Evolutionary conservation across 1,140 invertebrate species (phyloP).

Genomic region (Magallana gigas): DNA sequence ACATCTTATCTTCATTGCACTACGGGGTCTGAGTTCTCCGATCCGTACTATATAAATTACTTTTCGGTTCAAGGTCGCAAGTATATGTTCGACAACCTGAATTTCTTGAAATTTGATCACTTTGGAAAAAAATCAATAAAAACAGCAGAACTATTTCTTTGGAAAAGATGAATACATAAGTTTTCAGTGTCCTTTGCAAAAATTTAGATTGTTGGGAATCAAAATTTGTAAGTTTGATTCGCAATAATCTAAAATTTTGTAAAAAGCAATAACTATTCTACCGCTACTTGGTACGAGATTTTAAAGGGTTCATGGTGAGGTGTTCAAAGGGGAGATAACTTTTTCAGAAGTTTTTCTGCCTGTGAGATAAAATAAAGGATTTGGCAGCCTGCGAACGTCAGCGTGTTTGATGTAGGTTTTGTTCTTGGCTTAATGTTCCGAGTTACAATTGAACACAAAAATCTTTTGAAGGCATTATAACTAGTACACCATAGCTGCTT

Average conservation of each 20-base stretch:
- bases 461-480: neutral
- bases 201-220: too few species aligned
- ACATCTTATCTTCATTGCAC: slow-evolving; percentile 13
- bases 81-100: neutral
- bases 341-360: neutral
- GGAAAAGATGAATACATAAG: neutral
- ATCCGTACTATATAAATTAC: slow-evolving; percentile 14
- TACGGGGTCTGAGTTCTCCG: neutral
- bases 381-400: neutral
- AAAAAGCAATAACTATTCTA: too few species aligned
- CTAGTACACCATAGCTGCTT: neutral
- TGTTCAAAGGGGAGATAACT: neutral
- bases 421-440: slow-evolving; percentile 10
- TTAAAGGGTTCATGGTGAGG: neutral
- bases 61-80: slow-evolving; percentile 28
- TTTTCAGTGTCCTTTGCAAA: too few species aligned
- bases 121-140: neutral
- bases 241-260: too few species aligned
- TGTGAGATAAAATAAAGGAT: neutral
- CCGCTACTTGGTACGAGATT: neutral
- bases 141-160: neutral
- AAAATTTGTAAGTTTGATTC: too few species aligned
- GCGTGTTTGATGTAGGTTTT: slow-evolving; percentile 17
- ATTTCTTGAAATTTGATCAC: neutral
- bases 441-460: slow-evolving; percentile 34